Evolutionary conservation across 2,888 invertebrate genomes (phyloP), one percentile per base, ranked within the genome.

Genomic region (Thecophora atra): DNA sequence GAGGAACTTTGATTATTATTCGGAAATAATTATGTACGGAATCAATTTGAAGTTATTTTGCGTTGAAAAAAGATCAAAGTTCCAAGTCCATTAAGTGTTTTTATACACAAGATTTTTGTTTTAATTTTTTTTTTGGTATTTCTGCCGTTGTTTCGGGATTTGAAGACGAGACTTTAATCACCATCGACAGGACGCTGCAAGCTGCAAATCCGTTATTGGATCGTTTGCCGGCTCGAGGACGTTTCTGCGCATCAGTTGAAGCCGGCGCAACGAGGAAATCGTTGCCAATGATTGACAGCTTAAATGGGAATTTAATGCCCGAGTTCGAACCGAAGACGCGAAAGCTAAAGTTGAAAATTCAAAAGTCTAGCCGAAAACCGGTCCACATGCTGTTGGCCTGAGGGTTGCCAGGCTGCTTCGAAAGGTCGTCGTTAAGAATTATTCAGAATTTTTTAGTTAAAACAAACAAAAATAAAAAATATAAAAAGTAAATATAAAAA

Each of bases 301-400:
- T 81, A 84, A 83, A 83, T 83, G 83, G 77, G 84, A 83, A 82
- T 84, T 84, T 83, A 83, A 83, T 83, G 84, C 37, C 21, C n/a
- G 28, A 19, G 52, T 30, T 5, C 58, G 26, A 58, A 17, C 2
- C 21, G 15, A 28, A 58, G 7, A 58, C 21, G 54, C n/a, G n/a
- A n/a, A 58, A 28, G 24, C 28, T 24, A 1, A 28, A 15, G 26
- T 24, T 58, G 58, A 58, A 58, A 24, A 21, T 21, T 15, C 28
- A 13, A 58, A 17, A 26, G 11, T 15, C 11, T 26, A 4, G 26
- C 37, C 7, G 37, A 37, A 37, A 37, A 37, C 37, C 37, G 37
- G 37, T 37, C 37, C 7, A 37, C 37, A 8, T 37, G 37, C 37
- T 37, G 6, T 11, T 37, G 6, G 37, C 37, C 37, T 1, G 7